These are phyloP conservation scores for Hedychridium roseum DNA, from an alignment of 2,888 invertebrate species.

Conservation along the genomic window DNA sequence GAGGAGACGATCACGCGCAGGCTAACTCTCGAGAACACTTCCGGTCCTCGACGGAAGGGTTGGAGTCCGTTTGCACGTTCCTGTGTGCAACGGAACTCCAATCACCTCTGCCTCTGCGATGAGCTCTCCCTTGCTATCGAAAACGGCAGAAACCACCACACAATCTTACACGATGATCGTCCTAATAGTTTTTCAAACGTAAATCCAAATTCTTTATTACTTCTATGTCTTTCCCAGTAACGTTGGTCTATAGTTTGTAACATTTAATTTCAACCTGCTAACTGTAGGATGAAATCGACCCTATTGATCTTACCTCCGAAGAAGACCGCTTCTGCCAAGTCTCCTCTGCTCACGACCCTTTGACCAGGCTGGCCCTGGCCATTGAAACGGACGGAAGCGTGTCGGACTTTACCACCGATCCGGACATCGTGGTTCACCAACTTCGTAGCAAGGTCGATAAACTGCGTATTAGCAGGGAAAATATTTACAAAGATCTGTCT, in stretches of 20 bases:
- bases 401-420: constrained; percentile 17
- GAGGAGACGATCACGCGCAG: constrained; percentile 19
- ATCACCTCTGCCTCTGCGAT: constrained; percentile 19
- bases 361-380: constrained; percentile 49
- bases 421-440: constrained; percentile 36
- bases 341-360: constrained; percentile 44
- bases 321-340: constrained; percentile 44
- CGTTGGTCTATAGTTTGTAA: too few species aligned
- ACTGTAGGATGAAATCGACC: too few species aligned
- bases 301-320: too few species aligned
- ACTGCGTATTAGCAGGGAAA: constrained; percentile 42
- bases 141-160: too few species aligned
- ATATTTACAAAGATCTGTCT: constrained; percentile 47
- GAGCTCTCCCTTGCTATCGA: too few species aligned
- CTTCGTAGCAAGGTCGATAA: constrained; percentile 48
- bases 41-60: constrained; percentile 45
- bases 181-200: too few species aligned
- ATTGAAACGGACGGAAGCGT: constrained; percentile 45
- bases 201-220: too few species aligned
- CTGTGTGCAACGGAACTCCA: neutral
- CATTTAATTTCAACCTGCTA: too few species aligned
- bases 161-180: too few species aligned
- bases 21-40: constrained; percentile 40
- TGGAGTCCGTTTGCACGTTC: constrained; percentile 41
- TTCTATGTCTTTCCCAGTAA: too few species aligned